These are phyloP conservation scores for Heliothis virescens DNA, from an alignment of 1,140 invertebrate species.

Conservation along the genomic window DNA sequence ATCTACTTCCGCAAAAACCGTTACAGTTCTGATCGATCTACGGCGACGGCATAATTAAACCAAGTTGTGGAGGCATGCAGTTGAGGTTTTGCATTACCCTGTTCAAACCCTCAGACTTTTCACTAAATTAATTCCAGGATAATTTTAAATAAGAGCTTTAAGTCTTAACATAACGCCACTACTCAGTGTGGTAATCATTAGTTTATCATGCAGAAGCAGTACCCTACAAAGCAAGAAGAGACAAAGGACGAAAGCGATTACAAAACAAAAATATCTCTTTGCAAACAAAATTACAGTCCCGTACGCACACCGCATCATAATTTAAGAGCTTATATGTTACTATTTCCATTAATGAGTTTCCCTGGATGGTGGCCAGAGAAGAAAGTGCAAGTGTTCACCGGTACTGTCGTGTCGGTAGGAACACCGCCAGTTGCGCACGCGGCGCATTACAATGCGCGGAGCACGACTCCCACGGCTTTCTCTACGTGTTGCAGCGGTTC, in stretches of 20 bases:
- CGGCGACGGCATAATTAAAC: too few species aligned
- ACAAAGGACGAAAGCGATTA: not conserved
- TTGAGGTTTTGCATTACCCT: too few species aligned
- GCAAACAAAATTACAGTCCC: not conserved
- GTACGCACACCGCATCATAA: not conserved
- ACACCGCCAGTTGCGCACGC: conserved; percentile 3
- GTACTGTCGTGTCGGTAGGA: conserved; percentile 5
- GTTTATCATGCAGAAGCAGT: too few species aligned
- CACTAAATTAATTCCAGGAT: too few species aligned
- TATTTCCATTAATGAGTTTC: not conserved
- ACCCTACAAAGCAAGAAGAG: too few species aligned
- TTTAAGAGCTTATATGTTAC: not conserved
- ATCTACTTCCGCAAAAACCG: too few species aligned
- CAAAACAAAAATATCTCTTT: not conserved
- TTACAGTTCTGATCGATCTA: too few species aligned
- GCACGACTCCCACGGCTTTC: conserved; percentile 54
- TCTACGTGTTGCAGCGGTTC: conserved; percentile 24
- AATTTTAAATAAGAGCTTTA: too few species aligned
- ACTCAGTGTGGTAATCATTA: too few species aligned
- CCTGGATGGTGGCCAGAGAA: conserved; percentile 18
- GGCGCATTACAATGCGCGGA: conserved; percentile 32
- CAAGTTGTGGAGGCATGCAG: too few species aligned
- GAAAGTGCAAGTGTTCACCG: conserved; percentile 27
- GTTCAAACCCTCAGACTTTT: too few species aligned
- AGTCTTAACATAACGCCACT: too few species aligned